Conservation (phyloP, 2,888 invertebrate genomes). For the Drosophila anomalata region DNA sequence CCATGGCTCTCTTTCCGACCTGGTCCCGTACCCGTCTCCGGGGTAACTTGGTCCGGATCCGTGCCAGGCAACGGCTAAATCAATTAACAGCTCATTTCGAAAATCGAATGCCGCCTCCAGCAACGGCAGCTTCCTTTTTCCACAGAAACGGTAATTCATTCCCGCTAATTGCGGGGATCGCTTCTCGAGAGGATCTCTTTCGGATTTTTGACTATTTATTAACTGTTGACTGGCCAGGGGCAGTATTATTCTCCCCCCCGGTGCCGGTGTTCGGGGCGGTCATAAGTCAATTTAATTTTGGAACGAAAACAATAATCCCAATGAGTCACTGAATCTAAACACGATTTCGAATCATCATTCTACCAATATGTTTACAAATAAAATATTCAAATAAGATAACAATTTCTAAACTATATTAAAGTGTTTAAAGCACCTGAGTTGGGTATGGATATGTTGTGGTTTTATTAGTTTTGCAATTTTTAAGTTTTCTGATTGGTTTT, state of each 20-base stretch:
- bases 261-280: conserved; percentile 14
- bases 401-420: background rate
- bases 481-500: background rate
- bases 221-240: conserved; percentile 66
- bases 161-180: conserved; percentile 50
- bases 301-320: conserved; percentile 30
- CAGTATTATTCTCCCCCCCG: conserved; percentile 18
- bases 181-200: conserved; percentile 34
- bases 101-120: conserved; percentile 59
- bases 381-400: background rate
- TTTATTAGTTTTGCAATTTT: background rate
- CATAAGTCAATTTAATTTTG: background rate
- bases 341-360: background rate
- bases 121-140: conserved; percentile 46
- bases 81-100: conserved; percentile 76
- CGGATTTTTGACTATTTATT: conserved; percentile 63
- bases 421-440: background rate
- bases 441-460: too few relatives aligned
- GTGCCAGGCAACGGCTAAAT: conserved; percentile 67
- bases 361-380: conserved; percentile 13
- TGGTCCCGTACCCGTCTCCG: background rate
- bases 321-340: conserved; percentile 24
- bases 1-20: conserved; percentile 5
- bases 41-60: conserved; percentile 9
- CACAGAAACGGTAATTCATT: conserved; percentile 60